These are phyloP conservation scores for Sterna hirundo DNA, from an alignment of 2,113 vertebrate species.

Conservation along the genomic window DNA sequence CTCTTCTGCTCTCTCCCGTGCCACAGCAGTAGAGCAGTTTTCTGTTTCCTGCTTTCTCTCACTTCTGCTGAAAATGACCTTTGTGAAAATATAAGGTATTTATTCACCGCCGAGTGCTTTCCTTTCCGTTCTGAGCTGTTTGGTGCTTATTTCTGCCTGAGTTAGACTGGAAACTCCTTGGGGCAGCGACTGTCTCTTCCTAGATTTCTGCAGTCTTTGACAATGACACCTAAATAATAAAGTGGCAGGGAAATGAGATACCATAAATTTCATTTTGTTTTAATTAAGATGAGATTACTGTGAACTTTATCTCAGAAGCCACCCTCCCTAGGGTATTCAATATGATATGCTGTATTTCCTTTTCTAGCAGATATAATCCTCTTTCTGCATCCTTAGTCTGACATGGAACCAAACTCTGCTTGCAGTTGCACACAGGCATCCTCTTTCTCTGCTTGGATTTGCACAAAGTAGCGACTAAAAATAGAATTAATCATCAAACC, in stretches of 20 bases:
- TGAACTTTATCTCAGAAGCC: constrained; percentile 29
- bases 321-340: background rate
- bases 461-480: constrained; percentile 5
- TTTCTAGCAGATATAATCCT: constrained; percentile 29
- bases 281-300: constrained; percentile 53
- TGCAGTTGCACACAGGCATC: background rate
- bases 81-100: background rate
- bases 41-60: background rate
- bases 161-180: background rate
- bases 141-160: background rate
- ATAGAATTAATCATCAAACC: constrained; percentile 25
- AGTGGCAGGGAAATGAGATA: background rate
- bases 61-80: background rate
- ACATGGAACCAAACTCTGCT: constrained; percentile 30
- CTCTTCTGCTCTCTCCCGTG: background rate
- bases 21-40: background rate
- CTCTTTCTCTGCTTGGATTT: constrained; percentile 39
- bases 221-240: constrained; percentile 24
- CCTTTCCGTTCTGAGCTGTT: background rate
- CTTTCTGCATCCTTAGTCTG: constrained; percentile 24
- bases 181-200: background rate
- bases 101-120: background rate
- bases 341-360: constrained; percentile 23
- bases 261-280: constrained; percentile 45
- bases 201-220: background rate